Conservation (phyloP, 2,797 vertebrate species). For the Microctenopoma steveboyesi region DNA sequence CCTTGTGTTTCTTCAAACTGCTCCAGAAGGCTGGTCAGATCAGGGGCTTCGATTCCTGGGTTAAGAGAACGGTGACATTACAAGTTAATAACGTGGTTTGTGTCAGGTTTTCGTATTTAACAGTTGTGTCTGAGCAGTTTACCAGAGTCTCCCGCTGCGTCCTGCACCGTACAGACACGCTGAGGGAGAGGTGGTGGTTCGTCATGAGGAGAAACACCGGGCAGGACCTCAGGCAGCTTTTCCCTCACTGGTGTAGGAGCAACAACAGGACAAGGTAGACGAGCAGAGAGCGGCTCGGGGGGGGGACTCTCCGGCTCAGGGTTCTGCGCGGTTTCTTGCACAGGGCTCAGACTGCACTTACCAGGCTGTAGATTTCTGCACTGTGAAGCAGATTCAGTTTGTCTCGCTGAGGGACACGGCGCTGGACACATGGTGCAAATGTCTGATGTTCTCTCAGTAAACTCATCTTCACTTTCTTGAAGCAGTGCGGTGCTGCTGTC, state of each 20-base stretch:
- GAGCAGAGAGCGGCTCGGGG: background rate
- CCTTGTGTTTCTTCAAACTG: conserved; percentile 97
- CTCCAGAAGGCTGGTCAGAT: conserved; percentile 94
- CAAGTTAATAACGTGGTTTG: background rate
- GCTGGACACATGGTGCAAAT: conserved; percentile 12
- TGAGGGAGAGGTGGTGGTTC: background rate
- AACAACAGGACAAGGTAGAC: background rate
- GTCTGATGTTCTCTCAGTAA: conserved; percentile 7
- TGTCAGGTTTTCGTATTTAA: background rate
- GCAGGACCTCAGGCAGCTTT: background rate
- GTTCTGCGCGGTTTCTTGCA: conserved; percentile 6
- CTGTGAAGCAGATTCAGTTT: conserved; percentile 4
- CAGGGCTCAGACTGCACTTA: background rate
- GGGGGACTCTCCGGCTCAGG: conserved; percentile 5
- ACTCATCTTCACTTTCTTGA: conserved; percentile 27
- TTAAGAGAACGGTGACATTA: background rate
- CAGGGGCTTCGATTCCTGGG: conserved; percentile 92
- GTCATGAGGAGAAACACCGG: background rate
- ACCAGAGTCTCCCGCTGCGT: conserved; percentile 52
- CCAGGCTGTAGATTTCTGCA: conserved; percentile 7
- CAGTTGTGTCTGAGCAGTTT: background rate
- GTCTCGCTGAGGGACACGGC: background rate
- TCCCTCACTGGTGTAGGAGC: background rate
- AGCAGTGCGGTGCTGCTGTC: background rate
- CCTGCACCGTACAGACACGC: conserved; percentile 1